These are phyloP conservation scores for Synodontis membranacea DNA, from an alignment of 2,113 vertebrate species.

Conservation along the genomic window DNA sequence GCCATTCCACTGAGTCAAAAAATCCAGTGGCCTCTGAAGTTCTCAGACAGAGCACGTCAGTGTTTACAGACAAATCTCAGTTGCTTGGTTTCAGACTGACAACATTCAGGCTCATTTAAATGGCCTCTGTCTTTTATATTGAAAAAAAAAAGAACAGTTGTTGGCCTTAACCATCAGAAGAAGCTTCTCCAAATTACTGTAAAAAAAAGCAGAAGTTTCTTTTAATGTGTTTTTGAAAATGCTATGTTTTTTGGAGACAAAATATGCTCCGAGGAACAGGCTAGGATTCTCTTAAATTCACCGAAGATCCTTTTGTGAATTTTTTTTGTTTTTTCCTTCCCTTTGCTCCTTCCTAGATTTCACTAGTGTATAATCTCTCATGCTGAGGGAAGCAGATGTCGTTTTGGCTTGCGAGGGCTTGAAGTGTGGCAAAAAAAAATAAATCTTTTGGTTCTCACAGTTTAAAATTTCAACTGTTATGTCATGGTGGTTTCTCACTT, in stretches of 20 bases:
- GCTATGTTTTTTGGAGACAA: background rate
- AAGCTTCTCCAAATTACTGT: background rate
- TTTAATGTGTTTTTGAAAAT: background rate
- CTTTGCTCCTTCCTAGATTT: background rate
- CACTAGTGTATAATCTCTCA: conserved; percentile 10
- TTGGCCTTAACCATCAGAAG: background rate
- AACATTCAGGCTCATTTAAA: background rate
- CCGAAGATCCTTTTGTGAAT: background rate
- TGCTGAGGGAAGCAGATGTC: background rate
- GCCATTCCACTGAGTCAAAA: background rate
- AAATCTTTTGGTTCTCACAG: background rate
- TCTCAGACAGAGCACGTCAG: background rate
- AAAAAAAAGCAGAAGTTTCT: background rate
- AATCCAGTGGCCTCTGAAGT: conserved; percentile 11
- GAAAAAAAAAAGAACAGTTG: background rate
- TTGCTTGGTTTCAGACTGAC: conserved; percentile 3
- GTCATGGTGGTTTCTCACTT: background rate
- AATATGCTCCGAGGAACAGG: background rate
- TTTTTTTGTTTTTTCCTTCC: background rate
- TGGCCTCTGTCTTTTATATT: background rate
- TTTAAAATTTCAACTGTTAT: conserved; percentile 9
- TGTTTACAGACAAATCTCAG: background rate
- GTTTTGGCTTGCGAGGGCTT: background rate
- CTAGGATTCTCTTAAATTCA: background rate
- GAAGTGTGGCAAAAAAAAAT: background rate